Conservation (phyloP, 2,113 vertebrate species). For the Nerophis lumbriciformis region DNA sequence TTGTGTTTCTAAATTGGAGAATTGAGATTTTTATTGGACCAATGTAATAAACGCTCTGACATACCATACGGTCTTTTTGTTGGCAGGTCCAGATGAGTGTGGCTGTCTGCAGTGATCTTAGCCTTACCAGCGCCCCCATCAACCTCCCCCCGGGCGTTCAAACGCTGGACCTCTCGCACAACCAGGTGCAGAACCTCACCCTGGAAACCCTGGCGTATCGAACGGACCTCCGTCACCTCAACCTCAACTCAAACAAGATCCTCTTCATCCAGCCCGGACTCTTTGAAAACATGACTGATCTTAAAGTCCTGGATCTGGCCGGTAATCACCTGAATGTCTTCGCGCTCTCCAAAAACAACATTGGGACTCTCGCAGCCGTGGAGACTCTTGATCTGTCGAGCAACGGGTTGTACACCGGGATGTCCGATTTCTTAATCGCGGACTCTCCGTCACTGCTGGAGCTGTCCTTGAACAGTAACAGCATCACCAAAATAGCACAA, state of each 20-base stretch:
- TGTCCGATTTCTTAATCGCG: conserved; percentile 78
- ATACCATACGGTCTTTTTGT: conserved; percentile 33
- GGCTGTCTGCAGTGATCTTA: conserved; percentile 75
- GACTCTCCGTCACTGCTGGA: conserved; percentile 73
- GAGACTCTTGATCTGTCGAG: conserved; percentile 80
- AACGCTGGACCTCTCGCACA: conserved; percentile 81
- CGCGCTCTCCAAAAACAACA: conserved; percentile 53
- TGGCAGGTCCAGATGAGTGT: conserved; percentile 74
- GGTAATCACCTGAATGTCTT: conserved; percentile 76
- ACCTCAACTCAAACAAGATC: conserved; percentile 83
- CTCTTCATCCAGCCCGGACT: conserved; percentile 78
- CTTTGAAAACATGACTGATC: conserved; percentile 72
- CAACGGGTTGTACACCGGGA: conserved; percentile 83
- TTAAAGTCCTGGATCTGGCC: conserved; percentile 84
- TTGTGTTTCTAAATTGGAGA: not conserved
- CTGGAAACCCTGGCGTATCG: conserved; percentile 67
- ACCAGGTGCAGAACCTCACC: conserved; percentile 79
- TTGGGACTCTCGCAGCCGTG: conserved; percentile 75
- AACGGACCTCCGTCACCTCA: conserved; percentile 70
- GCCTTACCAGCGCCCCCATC: conserved; percentile 72
- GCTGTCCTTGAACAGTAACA: conserved; percentile 84
- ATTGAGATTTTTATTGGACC: not conserved
- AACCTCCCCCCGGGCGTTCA: conserved; percentile 68
- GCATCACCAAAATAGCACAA: conserved; percentile 79
- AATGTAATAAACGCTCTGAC: not conserved